These are phyloP conservation scores for Coelogynopora nodosa DNA, from an alignment of 2,888 invertebrate genomes.

Conservation along the genomic window DNA sequence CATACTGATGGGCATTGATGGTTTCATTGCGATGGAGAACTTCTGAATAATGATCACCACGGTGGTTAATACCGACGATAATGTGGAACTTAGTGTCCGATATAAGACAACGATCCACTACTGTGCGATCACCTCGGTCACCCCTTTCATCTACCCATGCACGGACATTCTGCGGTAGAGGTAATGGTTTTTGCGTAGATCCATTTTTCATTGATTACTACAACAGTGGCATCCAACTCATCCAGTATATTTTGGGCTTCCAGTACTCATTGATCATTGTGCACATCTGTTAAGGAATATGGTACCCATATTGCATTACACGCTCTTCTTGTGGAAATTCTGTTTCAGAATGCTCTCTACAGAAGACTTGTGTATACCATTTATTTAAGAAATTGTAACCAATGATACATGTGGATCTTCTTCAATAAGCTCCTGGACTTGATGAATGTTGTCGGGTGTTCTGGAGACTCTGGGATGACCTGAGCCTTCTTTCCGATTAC, in stretches of 20 bases:
- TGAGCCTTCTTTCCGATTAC: slow-evolving; percentile 17
- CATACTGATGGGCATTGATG: too few species aligned
- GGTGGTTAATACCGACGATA: too few species aligned
- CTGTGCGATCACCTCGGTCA: too few species aligned
- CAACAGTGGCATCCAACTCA: slow-evolving; percentile 16
- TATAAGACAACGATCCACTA: too few species aligned
- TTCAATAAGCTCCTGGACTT: slow-evolving; percentile 2
- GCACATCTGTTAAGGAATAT: background rate
- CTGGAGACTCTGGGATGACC: background rate
- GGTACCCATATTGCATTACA: slow-evolving; percentile 19
- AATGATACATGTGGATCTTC: slow-evolving; percentile 32
- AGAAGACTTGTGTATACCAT: background rate
- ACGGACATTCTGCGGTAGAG: background rate
- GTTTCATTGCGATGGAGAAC: too few species aligned
- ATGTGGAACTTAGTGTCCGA: too few species aligned
- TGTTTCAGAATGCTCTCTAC: background rate
- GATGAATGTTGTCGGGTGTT: slow-evolving; percentile 21
- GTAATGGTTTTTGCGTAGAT: slow-evolving; percentile 18
- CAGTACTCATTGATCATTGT: slow-evolving; percentile 2
- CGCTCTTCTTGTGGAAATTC: slow-evolving; percentile 18
- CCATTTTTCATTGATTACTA: slow-evolving; percentile 33
- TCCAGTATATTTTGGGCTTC: slow-evolving; percentile 6
- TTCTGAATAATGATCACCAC: too few species aligned
- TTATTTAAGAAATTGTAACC: background rate
- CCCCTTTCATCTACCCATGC: background rate